These are phyloP conservation scores for Apocrypta bakeri DNA, from an alignment of 1,140 invertebrate genomes.

Conservation along the genomic window DNA sequence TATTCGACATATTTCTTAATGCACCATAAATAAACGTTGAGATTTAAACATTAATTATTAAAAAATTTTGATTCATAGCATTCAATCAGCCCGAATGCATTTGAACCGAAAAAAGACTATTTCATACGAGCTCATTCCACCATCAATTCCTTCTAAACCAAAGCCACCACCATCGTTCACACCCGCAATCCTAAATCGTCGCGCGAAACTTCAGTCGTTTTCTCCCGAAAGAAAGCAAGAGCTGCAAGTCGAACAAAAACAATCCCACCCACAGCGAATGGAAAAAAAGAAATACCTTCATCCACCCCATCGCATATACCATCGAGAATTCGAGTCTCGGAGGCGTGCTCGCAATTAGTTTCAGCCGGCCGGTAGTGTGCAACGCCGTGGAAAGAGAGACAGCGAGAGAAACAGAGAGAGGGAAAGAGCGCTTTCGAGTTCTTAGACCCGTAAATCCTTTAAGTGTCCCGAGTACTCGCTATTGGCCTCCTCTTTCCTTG, in stretches of 20 bases:
- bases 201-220: slow-evolving; percentile 38
- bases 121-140: too few relatives aligned
- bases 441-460: slow-evolving; percentile 70
- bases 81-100: too few relatives aligned
- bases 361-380: slow-evolving; percentile 16
- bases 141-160: too few relatives aligned
- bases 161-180: too few relatives aligned
- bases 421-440: slow-evolving; percentile 63
- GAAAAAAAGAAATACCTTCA: background rate
- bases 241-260: background rate
- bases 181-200: slow-evolving; percentile 15
- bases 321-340: slow-evolving; percentile 46
- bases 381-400: slow-evolving; percentile 23
- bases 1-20: too few relatives aligned
- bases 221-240: background rate
- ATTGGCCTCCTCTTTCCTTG: slow-evolving; percentile 48
- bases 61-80: too few relatives aligned
- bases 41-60: too few relatives aligned
- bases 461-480: slow-evolving; percentile 65
- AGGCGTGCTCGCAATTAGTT: slow-evolving; percentile 56
- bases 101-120: too few relatives aligned
- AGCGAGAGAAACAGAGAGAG: slow-evolving; percentile 37
- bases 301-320: slow-evolving; percentile 24
- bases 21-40: too few relatives aligned
- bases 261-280: background rate